Evolutionary conservation across 2,888 invertebrate species (phyloP).

Genomic region (Diachrysia chrysitis): DNA sequence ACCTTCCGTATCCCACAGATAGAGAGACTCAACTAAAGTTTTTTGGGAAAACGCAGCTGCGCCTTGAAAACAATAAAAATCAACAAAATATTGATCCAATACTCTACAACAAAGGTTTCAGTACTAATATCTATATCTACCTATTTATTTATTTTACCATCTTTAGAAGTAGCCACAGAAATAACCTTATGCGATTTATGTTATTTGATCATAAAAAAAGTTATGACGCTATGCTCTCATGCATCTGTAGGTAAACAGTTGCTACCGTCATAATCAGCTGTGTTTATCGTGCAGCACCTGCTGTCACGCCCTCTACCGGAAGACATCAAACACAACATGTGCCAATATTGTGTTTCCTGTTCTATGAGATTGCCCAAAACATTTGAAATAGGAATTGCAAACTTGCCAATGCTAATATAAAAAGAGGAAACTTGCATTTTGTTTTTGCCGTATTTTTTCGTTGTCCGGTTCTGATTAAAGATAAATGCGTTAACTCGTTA

Average conservation of each 20-base stretch:
- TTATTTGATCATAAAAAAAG: neutral
- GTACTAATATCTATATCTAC: too few relatives aligned
- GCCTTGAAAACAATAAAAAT: too few relatives aligned
- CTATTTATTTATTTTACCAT: too few relatives aligned
- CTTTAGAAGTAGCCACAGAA: neutral
- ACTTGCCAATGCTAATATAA: too few relatives aligned
- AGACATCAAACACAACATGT: constrained; percentile 51
- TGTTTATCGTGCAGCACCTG: constrained; percentile 50
- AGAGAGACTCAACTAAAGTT: too few relatives aligned
- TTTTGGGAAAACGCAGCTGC: too few relatives aligned
- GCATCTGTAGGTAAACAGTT: constrained; percentile 14
- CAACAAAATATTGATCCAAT: too few relatives aligned
- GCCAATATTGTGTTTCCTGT: constrained; percentile 54
- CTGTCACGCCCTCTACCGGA: constrained; percentile 41
- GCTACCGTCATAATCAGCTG: constrained; percentile 49
- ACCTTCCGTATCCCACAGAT: too few relatives aligned
- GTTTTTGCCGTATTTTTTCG: neutral
- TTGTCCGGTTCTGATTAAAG: too few relatives aligned
- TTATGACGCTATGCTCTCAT: neutral
- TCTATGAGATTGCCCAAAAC: constrained; percentile 22
- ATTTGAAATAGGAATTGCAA: neutral
- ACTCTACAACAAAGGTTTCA: too few relatives aligned
- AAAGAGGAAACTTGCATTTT: neutral
- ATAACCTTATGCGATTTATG: neutral
- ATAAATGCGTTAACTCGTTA: too few relatives aligned